Percentiles rank a stretch among this genome's conserved stretches.
phyloP scores from a whole-genome alignment of 2,113 vertebrate species.

The Oxyura jamaicensis region DNA sequence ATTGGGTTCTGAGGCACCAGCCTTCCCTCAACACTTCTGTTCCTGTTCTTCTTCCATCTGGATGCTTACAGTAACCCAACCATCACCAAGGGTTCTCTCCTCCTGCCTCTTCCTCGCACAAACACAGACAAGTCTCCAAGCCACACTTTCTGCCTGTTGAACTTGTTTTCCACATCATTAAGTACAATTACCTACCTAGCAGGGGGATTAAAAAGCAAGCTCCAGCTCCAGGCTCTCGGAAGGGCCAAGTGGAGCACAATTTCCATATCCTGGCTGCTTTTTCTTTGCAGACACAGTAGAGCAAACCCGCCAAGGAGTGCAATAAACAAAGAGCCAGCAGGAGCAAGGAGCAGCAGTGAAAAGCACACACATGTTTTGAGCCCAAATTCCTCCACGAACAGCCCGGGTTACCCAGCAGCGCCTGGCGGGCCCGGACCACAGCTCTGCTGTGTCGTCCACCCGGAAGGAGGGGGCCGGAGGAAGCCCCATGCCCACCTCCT shows the following conservation, averaged over 20 bases:
- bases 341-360: fast-evolving
- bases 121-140: not conserved
- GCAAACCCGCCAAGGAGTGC: not conserved
- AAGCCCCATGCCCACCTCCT: too few species aligned
- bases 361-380: fast-evolving
- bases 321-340: fast-evolving
- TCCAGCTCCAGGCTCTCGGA: not conserved
- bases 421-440: too few species aligned
- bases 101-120: not conserved
- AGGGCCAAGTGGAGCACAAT: not conserved
- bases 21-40: not conserved
- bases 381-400: fast-evolving
- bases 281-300: not conserved
- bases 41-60: not conserved
- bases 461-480: too few species aligned
- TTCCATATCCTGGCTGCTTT: not conserved
- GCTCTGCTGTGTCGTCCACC: too few species aligned
- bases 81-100: not conserved
- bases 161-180: slow-evolving; percentile 53
- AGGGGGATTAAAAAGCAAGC: slow-evolving; percentile 29
- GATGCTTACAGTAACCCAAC: not conserved
- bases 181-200: slow-evolving; percentile 19
- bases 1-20: not conserved
- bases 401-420: fast-evolving
- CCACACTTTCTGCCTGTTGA: not conserved